A percentile compares a stretch with the other conserved stretches of the same genome.
phyloP scores from a whole-genome alignment of 2,797 vertebrate species.

The Danio tinwini region DNA sequence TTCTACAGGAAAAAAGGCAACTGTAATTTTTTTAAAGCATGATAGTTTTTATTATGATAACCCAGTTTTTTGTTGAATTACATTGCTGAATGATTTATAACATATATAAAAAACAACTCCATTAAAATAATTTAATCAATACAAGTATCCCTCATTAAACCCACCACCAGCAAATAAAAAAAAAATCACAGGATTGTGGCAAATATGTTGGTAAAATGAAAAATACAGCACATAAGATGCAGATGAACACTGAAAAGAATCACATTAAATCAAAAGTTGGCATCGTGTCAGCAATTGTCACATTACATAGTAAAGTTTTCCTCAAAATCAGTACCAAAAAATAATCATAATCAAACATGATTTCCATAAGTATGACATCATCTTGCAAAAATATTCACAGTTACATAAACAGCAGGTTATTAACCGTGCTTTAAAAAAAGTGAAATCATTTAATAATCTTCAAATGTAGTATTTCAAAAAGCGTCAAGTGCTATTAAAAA shows the following conservation, averaged over 20 bases:
- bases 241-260: neutral
- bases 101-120: neutral
- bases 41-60: constrained; percentile 38
- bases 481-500: constrained; percentile 9
- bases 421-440: constrained; percentile 22
- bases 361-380: neutral
- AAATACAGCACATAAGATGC: constrained; percentile 42
- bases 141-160: constrained; percentile 10
- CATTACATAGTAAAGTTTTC: neutral
- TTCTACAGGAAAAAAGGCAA: neutral
- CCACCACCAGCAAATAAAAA: neutral
- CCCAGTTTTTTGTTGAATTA: constrained; percentile 11
- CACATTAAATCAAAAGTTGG: neutral
- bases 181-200: constrained; percentile 39
- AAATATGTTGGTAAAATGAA: constrained; percentile 17
- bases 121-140: constrained; percentile 14
- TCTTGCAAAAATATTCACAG: constrained; percentile 25
- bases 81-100: constrained; percentile 14
- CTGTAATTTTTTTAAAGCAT: constrained; percentile 4
- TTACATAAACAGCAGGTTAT: constrained; percentile 34
- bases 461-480: constrained; percentile 1
- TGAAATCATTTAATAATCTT: constrained; percentile 6
- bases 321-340: constrained; percentile 6
- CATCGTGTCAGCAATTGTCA: neutral
- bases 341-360: neutral